phyloP scores from a whole-genome alignment of 53 echinoderm and acorn worm genomes.

The Echinometra lucunter region DNA sequence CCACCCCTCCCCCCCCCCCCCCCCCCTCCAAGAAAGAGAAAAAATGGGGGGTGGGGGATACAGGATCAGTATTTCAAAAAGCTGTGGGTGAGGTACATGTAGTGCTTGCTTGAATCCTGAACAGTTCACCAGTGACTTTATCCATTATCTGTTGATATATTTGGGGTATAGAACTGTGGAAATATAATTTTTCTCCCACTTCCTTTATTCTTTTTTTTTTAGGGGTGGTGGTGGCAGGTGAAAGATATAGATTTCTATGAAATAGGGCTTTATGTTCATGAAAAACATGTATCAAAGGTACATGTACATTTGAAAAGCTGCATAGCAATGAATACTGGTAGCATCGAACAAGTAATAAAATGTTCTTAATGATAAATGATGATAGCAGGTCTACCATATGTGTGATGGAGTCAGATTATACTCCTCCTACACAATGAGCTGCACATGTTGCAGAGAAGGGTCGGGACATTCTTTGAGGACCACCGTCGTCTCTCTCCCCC shows the following conservation, averaged over 20 bases:
- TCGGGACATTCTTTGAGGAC: background rate
- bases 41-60: background rate
- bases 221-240: too few species aligned
- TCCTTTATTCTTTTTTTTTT: too few species aligned
- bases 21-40: too few species aligned
- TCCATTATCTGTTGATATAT: too few species aligned
- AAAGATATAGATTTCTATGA: too few species aligned
- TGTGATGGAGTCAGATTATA: background rate
- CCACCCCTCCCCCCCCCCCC: too few species aligned
- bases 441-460: background rate
- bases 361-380: background rate
- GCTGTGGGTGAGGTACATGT: background rate
- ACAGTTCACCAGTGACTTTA: too few species aligned
- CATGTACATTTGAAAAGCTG: background rate
- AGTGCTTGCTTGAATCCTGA: too few species aligned
- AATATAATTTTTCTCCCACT: too few species aligned
- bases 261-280: too few species aligned
- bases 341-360: background rate
- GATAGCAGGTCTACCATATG: background rate
- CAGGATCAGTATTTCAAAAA: background rate
- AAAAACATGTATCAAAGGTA: background rate
- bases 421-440: background rate
- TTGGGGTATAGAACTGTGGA: too few species aligned
- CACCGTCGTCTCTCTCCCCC: background rate
- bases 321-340: background rate